Percentiles rank a stretch among this genome's conserved stretches.
Conservation (phyloP, 64 coral and sea anemone species). For the Pocillopora damicornis region DNA sequence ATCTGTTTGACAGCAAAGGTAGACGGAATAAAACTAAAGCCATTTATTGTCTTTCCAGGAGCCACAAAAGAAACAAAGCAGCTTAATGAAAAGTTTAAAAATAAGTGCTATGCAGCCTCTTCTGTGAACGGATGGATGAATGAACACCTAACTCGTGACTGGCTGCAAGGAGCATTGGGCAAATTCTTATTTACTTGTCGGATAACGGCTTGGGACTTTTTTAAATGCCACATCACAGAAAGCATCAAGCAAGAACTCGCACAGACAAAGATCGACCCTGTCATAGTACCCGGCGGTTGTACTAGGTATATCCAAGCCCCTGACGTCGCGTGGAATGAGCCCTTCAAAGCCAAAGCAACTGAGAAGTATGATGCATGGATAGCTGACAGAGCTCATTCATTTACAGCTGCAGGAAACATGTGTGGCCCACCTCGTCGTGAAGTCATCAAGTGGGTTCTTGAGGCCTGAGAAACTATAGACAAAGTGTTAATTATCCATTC, state of each 20-base stretch:
- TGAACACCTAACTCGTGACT: slow-evolving; percentile 24
- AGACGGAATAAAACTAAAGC: slow-evolving; percentile 14
- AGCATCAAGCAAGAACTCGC: slow-evolving; percentile 27
- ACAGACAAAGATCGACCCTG: slow-evolving; percentile 31
- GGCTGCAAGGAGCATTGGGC: slow-evolving; percentile 36
- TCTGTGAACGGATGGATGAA: slow-evolving; percentile 30
- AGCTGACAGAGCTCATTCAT: slow-evolving; percentile 22
- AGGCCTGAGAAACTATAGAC: slow-evolving; percentile 18
- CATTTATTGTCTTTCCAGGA: slow-evolving; percentile 21
- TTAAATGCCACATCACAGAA: slow-evolving; percentile 43
- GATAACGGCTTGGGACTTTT: slow-evolving; percentile 33
- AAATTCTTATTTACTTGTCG: slow-evolving; percentile 28
- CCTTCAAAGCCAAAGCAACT: slow-evolving; percentile 43
- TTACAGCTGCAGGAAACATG: too few relatives aligned
- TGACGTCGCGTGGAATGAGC: slow-evolving; percentile 38
- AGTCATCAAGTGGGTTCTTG: too few relatives aligned
- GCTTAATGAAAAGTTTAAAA: slow-evolving; percentile 50
- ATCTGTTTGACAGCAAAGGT: slow-evolving; percentile 12
- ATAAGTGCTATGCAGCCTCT: slow-evolving; percentile 52
- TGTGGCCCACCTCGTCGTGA: too few relatives aligned
- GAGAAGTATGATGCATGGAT: slow-evolving; percentile 37
- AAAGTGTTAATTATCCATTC: slow-evolving; percentile 9
- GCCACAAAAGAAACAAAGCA: slow-evolving; percentile 30
- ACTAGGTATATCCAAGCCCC: slow-evolving; percentile 43
- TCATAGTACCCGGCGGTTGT: slow-evolving; percentile 29